Evolutionary conservation across 2,797 vertebrate species (phyloP), one percentile per base, ranked within the genome.

Genomic region (Labeo calbasu): DNA sequence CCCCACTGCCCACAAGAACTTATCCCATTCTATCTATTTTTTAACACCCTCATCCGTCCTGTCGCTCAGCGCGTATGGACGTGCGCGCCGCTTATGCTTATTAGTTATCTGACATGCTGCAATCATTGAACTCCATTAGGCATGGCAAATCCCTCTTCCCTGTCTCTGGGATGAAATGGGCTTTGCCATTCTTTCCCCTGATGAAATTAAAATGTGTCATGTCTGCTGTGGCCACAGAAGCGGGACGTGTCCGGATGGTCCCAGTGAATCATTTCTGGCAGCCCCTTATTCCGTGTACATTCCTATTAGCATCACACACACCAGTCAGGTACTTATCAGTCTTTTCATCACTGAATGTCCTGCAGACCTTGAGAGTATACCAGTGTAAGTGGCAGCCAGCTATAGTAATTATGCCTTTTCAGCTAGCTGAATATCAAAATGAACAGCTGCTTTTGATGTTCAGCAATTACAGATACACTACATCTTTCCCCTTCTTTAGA

Each of bases 101-200:
- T 91, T 90, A 91, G 85, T 87, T 88, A 91, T 94, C 90, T 93
- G 93, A 93, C 94, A 93, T 87, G 90, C 91, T 92, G 90, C 89
- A 92, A 93, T 94, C 93, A 93, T 93, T 94, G 93, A 94, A 94
- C 92, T 94, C 93, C 89, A 94, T 95, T 93, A 94, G 92, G 91
- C 90, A 88, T 89, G 89, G 90, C 89, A 92, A 93, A 94, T 93
- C 92, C 91, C 91, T 89, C 87, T 91, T 89, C 86, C 63, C 76
- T 90, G 89, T 93, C 89, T 91, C 88, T 85, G 82, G 89, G 91
- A 94, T 94, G 88, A 94, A 94, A 93, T 91, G 86, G 91, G 92
- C 90, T 94, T 94, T 92, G 90, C 91, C 89, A 85, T 87, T 90
- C 91, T 92, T 92, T 89, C 89, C 91, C 90, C 90, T 86, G 89